phyloP scores from a whole-genome alignment of 2,888 invertebrate species.

The Trichacis sp. region DNA sequence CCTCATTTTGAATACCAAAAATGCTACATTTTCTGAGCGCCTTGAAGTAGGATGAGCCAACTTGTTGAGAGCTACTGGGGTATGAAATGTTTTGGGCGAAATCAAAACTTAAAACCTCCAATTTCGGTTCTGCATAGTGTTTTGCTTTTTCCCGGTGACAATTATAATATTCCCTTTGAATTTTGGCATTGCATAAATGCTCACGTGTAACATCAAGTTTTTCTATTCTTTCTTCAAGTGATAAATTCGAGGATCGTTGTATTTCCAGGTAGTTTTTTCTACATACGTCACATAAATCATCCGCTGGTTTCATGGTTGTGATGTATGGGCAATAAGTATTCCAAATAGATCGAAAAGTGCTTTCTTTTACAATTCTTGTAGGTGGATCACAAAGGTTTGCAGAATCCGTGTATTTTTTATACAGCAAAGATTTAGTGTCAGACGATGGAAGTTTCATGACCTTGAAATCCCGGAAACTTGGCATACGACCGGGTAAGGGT shows the following conservation, averaged over 20 bases:
- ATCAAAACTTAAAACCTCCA: conserved; percentile 4
- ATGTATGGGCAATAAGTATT: not conserved
- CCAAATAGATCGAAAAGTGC: conserved; percentile 1
- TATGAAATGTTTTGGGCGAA: conserved; percentile 12
- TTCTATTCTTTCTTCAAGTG: not conserved
- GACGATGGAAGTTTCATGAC: conserved; percentile 9
- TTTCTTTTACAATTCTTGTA: not conserved
- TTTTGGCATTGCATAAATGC: conserved; percentile 1
- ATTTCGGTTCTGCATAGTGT: not conserved
- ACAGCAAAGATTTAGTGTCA: conserved; percentile 4
- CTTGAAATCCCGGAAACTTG: not conserved
- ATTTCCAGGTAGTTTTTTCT: conserved; percentile 2
- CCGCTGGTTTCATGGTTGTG: conserved; percentile 9
- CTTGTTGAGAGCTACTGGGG: conserved; percentile 9
- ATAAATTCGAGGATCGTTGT: not conserved
- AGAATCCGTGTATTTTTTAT: not conserved
- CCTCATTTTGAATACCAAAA: conserved; percentile 3
- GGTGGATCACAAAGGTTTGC: not conserved
- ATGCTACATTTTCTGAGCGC: conserved; percentile 8
- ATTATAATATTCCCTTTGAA: conserved; percentile 9
- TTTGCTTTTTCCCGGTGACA: not conserved
- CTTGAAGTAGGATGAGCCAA: conserved; percentile 8
- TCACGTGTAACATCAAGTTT: not conserved
- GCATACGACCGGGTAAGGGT: conserved; percentile 6
- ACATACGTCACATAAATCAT: conserved; percentile 1